Conservation (phyloP, 2,888 invertebrate genomes). For the Cryptocephalus primarius region DNA sequence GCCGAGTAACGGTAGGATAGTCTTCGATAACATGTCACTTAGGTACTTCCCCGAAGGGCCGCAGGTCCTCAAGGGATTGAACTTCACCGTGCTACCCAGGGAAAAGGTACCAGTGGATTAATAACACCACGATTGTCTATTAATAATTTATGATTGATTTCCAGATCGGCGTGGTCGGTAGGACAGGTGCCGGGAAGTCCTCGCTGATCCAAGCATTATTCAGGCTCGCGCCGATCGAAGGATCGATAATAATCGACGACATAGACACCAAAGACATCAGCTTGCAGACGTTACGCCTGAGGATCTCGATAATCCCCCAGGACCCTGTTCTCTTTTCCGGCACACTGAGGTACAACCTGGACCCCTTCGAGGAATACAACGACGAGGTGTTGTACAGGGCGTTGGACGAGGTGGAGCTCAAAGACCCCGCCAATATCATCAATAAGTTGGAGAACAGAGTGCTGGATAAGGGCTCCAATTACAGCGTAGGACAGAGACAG, state of each 20-base stretch:
- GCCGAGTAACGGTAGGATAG: conserved; percentile 55
- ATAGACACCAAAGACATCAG: conserved; percentile 47
- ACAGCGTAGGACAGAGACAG: conserved; percentile 84
- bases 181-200: conserved; percentile 56
- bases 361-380: conserved; percentile 59
- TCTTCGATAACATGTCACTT: conserved; percentile 50
- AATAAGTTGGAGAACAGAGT: conserved; percentile 56
- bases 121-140: conserved; percentile 36
- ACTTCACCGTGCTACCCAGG: conserved; percentile 50
- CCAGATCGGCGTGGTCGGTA: no score
- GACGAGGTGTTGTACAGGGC: conserved; percentile 60
- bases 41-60: conserved; percentile 51
- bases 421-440: conserved; percentile 48
- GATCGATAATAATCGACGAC: conserved; percentile 60
- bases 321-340: conserved; percentile 48
- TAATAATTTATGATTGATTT: conserved; percentile 3
- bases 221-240: conserved; percentile 59
- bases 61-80: conserved; percentile 60
- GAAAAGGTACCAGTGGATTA: conserved; percentile 45
- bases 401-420: conserved; percentile 63
- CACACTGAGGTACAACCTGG: conserved; percentile 54
- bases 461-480: conserved; percentile 66
- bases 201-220: conserved; percentile 71
- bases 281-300: conserved; percentile 41
- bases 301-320: conserved; percentile 46